Base-by-base conservation (phyloP, 2,113 vertebrate genomes). In the Microcebus lehilahytsara region DNA sequence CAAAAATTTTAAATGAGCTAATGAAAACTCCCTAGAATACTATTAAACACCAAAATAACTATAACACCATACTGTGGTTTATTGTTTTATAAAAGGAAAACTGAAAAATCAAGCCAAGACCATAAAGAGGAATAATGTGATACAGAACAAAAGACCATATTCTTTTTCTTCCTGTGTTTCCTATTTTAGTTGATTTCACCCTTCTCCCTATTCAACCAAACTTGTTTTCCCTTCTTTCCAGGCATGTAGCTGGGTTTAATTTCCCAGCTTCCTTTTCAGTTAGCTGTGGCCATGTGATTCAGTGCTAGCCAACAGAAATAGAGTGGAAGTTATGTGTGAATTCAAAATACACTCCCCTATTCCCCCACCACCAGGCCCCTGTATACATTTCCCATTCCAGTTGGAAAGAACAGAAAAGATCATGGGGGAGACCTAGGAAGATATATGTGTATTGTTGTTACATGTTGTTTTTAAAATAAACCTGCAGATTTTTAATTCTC, bases 1-100 rank as follows among this genome's bases (percentile, higher is more conserved):
- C 62, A 91, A 97, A 96, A 93, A 92, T 96, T 77, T 84, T 92
- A 97, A 92, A 96, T 85, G 87, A 95, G 84, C 58, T 23, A 40
- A 95, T 75, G 62, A 83, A 96, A 90, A 97, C 53, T 93, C 96
- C 86, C 93, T 46, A 51, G 84, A 79, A 95, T 81, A 96, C 37
- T 58, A 96, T 96, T 86, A 96, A 94, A 85, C 77, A 88, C 53
- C 62, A 92, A 97, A 87, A 88, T 90, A 89, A 90, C 80, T 84
- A 53, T 42, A 83, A 84, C 53, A 93, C 42, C 75, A 80, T 92
- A 96, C 46, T 64, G 32, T 74, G n/a, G 75, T 53, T 95, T 91
- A 87, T 79, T 92, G 19, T 89, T 96, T 96, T 91, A 87, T 71
- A 94, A 87, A 81, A 95, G 66, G 34, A 87, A 96, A 93, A 85